Conservation (phyloP, 1,140 invertebrate species). For the Conopomorpha cramerella region DNA sequence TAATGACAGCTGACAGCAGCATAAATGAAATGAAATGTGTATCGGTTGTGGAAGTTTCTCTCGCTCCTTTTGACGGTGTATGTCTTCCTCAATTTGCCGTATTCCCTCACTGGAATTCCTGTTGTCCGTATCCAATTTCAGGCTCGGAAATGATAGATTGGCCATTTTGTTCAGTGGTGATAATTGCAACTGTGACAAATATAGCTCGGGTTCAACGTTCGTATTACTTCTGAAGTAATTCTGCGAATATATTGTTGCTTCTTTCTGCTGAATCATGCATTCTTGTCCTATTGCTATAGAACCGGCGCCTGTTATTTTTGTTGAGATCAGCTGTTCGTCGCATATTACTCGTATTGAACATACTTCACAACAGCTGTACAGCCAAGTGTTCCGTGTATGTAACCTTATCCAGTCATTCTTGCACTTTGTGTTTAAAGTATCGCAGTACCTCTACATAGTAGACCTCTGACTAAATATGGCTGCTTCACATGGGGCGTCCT, state of each 20-base stretch:
- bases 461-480: not conserved
- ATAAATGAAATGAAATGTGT: too few relatives aligned
- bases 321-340: too few relatives aligned
- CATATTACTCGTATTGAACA: not conserved
- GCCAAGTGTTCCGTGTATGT: not conserved
- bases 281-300: not conserved
- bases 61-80: too few relatives aligned
- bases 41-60: too few relatives aligned
- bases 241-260: not conserved
- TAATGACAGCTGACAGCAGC: too few relatives aligned
- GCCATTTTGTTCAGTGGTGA: too few relatives aligned
- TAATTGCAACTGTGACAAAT: too few relatives aligned
- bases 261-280: slow-evolving; percentile 1
- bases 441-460: not conserved
- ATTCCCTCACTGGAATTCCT: too few relatives aligned
- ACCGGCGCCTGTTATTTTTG: too few relatives aligned
- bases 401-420: not conserved
- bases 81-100: too few relatives aligned
- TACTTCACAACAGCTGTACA: not conserved
- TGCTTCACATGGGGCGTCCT: slow-evolving; percentile 2
- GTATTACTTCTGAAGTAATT: slow-evolving; percentile 1
- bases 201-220: not conserved
- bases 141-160: too few relatives aligned
- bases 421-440: not conserved
- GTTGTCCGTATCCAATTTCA: too few relatives aligned